Evolutionary conservation across 2,888 invertebrate genomes (phyloP), one percentile per base, ranked within the genome.

Genomic region (Machimus rusticus): DNA sequence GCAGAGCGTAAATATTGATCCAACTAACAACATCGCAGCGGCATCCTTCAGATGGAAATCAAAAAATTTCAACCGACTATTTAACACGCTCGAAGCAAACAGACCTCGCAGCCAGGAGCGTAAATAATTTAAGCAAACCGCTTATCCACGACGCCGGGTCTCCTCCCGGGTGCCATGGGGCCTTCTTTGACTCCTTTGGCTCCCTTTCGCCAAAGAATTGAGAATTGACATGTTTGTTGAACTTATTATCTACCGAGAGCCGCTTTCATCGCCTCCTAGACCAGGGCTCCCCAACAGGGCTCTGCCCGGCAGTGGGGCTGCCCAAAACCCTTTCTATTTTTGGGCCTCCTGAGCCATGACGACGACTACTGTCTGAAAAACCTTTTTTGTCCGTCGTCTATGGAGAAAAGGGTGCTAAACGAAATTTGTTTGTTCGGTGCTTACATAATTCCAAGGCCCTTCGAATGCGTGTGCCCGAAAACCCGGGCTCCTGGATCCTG

Each of bases 171-270:
- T 76, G 34, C 1, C 9, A 31, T 34, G 5, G n/a, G 14, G 6
- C 12, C 37, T 76, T n/a, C 76, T 28, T 66, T 66, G 28, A 28
- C 66, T 66, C 66, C 12, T 19, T 28, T n/a, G 34, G 37, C 51
- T 82, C 34, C 57, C 57, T 37, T 57, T 31, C 66, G 57, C 34
- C 66, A 82, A 82, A 82, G 82, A 85, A 85, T 85, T 74, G 86
- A 77, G 82, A 85, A 85, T 85, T 74, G 86, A 86, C 86, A 86
- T 76, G 77, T 86, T 86, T 86, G 86, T 77, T 55, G 37, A 86
- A 76, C 86, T 86, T 86, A 86, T 86, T 86, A 86, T 86, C 86
- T 37, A 9, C 76, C 37, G 19, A 86, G 77, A 77, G 23, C 77
- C 51, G 55, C 77, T 77, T 77, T 86, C 77, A 86, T 77, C 86